Conservation (phyloP, 2,888 invertebrate species). For the Macaria notata region DNA sequence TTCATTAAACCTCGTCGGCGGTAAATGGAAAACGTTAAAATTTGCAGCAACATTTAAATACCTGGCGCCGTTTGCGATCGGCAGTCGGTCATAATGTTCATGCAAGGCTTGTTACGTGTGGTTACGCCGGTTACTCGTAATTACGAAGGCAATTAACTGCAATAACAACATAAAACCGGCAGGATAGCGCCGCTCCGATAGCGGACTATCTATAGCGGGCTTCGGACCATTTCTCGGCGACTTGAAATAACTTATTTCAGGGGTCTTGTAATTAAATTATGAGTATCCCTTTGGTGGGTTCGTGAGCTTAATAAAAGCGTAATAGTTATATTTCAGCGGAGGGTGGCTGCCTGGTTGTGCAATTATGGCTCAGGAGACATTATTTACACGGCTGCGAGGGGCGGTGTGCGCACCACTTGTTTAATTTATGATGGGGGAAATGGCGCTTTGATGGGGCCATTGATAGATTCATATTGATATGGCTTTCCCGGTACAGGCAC, state of each 20-base stretch:
- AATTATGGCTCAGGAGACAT: slow-evolving; percentile 44
- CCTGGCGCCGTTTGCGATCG: slow-evolving; percentile 2
- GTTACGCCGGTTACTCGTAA: slow-evolving; percentile 6
- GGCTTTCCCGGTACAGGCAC: not conserved
- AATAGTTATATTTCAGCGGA: slow-evolving; percentile 72
- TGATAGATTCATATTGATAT: not conserved
- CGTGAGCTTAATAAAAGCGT: slow-evolving; percentile 76
- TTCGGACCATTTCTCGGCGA: slow-evolving; percentile 48
- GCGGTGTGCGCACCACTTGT: slow-evolving; percentile 26
- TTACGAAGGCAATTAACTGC: slow-evolving; percentile 29
- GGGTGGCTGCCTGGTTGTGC: slow-evolving; percentile 54
- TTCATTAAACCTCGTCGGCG: slow-evolving; percentile 1
- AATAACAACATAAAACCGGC: slow-evolving; percentile 27
- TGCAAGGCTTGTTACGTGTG: slow-evolving; percentile 3
- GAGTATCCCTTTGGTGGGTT: slow-evolving; percentile 72
- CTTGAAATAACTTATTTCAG: slow-evolving; percentile 62
- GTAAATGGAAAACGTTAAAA: not conserved
- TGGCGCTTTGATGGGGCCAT: slow-evolving; percentile 8
- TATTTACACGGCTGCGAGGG: slow-evolving; percentile 43
- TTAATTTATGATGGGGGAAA: slow-evolving; percentile 15
- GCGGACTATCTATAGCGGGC: slow-evolving; percentile 37
- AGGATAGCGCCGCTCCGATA: not conserved
- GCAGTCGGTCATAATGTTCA: slow-evolving; percentile 3
- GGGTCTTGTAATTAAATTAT: slow-evolving; percentile 75
- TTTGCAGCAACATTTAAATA: slow-evolving; percentile 5